A percentile compares a stretch with the other conserved stretches of the same genome.
Evolutionary conservation across 2,888 invertebrate genomes (phyloP).

Genomic region (Halictus ligatus): DNA sequence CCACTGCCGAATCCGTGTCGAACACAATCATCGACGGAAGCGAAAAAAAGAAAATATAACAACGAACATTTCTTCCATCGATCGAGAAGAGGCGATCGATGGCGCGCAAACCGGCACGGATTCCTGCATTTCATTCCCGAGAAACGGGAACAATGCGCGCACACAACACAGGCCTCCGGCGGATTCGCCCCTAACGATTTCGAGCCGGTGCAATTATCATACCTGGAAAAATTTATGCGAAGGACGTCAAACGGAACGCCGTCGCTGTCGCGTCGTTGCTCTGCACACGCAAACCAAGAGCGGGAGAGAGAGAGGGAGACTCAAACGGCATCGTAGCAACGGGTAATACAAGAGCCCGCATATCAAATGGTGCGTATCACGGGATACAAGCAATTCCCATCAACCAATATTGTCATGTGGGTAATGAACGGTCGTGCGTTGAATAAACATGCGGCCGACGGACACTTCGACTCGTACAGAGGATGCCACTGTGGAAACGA

Average conservation of each 20-base stretch:
- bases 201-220: background rate
- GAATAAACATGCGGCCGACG: constrained; percentile 81
- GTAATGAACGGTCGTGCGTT: constrained; percentile 82
- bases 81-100: background rate
- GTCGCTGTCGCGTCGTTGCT: background rate
- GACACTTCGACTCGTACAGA: constrained; percentile 59
- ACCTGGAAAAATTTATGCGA: background rate
- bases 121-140: background rate
- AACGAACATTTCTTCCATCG: background rate
- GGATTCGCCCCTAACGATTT: background rate
- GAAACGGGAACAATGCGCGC: background rate
- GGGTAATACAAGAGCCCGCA: constrained; percentile 76
- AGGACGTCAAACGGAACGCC: background rate
- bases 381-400: constrained; percentile 83
- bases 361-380: constrained; percentile 83
- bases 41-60: background rate
- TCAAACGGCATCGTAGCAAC: constrained; percentile 8
- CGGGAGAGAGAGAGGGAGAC: background rate
- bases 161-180: background rate
- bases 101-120: background rate
- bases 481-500: constrained; percentile 68
- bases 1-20: background rate
- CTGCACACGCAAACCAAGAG: background rate
- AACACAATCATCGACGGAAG: no score
- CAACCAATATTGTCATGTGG: constrained; percentile 84